These are phyloP conservation scores for Cydia strobilella DNA, from an alignment of 1,140 invertebrate genomes.

Conservation along the genomic window DNA sequence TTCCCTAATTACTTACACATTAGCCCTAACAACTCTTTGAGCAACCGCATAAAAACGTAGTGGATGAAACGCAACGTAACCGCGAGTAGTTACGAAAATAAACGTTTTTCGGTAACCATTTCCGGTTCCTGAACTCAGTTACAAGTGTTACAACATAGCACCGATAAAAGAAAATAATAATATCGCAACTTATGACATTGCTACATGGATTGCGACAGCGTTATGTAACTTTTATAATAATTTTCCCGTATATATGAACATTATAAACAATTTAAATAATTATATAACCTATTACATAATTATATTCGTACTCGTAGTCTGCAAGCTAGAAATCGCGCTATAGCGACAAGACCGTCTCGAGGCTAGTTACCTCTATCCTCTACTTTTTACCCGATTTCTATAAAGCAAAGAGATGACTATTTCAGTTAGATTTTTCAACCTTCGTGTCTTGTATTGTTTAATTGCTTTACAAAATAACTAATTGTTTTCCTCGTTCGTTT, in stretches of 20 bases:
- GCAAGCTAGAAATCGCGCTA: neutral
- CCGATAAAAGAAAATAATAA: slow-evolving; percentile 15
- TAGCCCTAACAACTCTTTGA: neutral
- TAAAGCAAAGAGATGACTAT: too few relatives aligned
- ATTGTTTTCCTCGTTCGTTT: neutral
- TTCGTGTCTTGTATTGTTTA: neutral
- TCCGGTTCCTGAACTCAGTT: slow-evolving; percentile 8
- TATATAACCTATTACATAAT: neutral
- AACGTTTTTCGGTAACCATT: neutral
- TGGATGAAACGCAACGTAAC: slow-evolving; percentile 8
- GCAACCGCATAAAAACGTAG: neutral
- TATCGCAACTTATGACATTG: slow-evolving; percentile 13
- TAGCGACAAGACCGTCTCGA: neutral
- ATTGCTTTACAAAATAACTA: neutral
- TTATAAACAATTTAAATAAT: neutral
- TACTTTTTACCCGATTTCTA: neutral
- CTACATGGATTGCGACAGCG: slow-evolving; percentile 4
- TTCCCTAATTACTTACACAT: too few relatives aligned
- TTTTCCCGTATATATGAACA: neutral
- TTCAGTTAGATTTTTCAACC: neutral
- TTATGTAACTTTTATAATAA: slow-evolving; percentile 6
- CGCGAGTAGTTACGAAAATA: neutral
- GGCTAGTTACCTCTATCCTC: neutral
- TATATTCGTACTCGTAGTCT: too few relatives aligned
- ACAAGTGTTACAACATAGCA: neutral